phyloP scores from a whole-genome alignment of 2,113 vertebrate genomes.

The Rynchops niger region DNA sequence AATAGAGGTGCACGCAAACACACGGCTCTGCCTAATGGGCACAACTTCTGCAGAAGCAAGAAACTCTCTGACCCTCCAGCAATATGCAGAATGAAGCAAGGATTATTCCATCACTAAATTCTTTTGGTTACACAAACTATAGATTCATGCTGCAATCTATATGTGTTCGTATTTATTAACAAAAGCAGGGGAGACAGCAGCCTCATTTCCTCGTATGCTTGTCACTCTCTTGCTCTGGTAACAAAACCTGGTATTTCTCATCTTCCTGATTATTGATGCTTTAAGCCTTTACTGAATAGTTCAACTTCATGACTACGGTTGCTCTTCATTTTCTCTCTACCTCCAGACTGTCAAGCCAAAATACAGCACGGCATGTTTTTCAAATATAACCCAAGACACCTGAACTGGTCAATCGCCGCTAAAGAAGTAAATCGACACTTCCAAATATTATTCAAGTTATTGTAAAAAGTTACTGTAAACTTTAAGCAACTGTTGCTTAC shows the following conservation, averaged over 20 bases:
- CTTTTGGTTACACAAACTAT: not conserved
- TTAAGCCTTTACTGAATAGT: not conserved
- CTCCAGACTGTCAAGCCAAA: not conserved
- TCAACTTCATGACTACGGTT: not conserved
- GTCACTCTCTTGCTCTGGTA: not conserved
- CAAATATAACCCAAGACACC: not conserved
- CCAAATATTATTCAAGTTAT: not conserved
- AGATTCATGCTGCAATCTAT: not conserved
- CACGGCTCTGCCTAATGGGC: not conserved
- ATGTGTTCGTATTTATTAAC: not conserved
- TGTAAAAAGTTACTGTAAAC: not conserved
- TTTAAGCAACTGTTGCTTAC: not conserved
- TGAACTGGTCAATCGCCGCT: not conserved
- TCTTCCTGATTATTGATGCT: not conserved
- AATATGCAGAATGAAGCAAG: not conserved
- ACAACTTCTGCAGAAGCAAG: not conserved
- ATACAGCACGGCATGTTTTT: not conserved
- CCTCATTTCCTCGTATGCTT: not conserved
- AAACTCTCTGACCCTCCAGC: not conserved
- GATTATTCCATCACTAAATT: not conserved
- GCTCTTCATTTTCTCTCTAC: not conserved
- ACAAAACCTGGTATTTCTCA: not conserved
- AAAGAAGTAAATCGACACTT: not conserved
- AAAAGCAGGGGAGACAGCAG: rapidly evolving
- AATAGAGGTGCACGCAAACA: not conserved